Percentiles rank a stretch among this genome's conserved stretches.
These are phyloP conservation scores for Grantiella picta DNA, from an alignment of 2,113 vertebrate species.

Conservation along the genomic window DNA sequence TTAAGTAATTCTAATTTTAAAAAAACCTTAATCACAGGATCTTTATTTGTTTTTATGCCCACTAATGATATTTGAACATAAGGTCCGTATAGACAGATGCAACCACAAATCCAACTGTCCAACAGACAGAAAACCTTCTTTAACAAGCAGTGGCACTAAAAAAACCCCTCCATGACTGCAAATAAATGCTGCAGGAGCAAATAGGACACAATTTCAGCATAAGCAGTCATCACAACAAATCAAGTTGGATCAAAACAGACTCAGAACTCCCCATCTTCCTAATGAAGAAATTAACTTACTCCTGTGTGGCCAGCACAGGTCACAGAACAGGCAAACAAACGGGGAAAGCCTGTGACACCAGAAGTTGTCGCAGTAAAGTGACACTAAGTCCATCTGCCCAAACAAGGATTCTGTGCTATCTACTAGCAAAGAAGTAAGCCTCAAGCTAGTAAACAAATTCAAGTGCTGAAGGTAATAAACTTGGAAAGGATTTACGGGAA, in stretches of 20 bases:
- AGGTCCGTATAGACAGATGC: not conserved
- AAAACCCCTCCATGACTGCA: not conserved
- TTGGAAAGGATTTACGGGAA: not conserved
- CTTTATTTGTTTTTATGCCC: not conserved
- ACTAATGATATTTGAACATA: not conserved
- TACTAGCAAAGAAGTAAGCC: not conserved
- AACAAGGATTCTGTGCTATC: not conserved
- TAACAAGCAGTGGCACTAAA: not conserved
- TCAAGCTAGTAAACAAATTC: not conserved
- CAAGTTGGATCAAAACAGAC: not conserved
- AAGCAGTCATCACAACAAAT: not conserved
- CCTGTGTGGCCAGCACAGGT: not conserved
- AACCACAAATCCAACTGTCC: not conserved
- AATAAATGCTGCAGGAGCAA: slow-evolving; percentile 1
- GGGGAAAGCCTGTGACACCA: not conserved
- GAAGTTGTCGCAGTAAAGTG: not conserved
- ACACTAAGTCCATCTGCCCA: accelerated
- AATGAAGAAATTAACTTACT: not conserved
- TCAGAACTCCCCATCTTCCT: accelerated
- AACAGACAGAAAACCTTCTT: not conserved
- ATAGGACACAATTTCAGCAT: not conserved
- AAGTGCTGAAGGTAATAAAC: not conserved
- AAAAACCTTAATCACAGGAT: not conserved
- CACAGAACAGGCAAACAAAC: not conserved
- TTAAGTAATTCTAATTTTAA: not conserved